Evolutionary conservation across 1,140 invertebrate species (phyloP).

Genomic region (Drosophila funebris): DNA sequence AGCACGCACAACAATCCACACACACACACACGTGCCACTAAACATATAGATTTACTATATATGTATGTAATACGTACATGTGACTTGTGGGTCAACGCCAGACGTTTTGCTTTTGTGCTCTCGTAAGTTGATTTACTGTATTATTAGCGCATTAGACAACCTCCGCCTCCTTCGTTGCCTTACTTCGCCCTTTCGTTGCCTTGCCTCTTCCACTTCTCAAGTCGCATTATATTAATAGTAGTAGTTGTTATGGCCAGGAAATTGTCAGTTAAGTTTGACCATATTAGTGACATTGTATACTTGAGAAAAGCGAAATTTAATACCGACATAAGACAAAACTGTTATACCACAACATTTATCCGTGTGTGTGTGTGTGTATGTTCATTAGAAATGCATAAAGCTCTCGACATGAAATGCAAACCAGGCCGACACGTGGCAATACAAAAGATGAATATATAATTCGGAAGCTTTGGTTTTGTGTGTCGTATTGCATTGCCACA

Average conservation of each 20-base stretch:
- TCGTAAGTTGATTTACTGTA: slow-evolving; percentile 43
- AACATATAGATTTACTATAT: neutral
- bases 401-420: slow-evolving; percentile 26
- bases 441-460: neutral
- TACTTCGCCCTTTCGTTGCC: neutral
- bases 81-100: slow-evolving; percentile 69
- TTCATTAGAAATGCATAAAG: slow-evolving; percentile 40
- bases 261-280: slow-evolving; percentile 27
- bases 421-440: slow-evolving; percentile 20
- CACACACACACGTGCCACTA: slow-evolving; percentile 13
- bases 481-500: neutral
- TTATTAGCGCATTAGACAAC: slow-evolving; percentile 37
- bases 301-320: slow-evolving; percentile 40
- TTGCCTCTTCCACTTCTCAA: neutral
- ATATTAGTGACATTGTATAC: slow-evolving; percentile 23
- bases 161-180: neutral
- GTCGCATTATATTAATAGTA: neutral
- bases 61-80: neutral
- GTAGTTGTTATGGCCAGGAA: slow-evolving; percentile 28
- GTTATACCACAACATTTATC: slow-evolving; percentile 28
- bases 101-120: slow-evolving; percentile 30
- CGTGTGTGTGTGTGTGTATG: neutral
- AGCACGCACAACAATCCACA: slow-evolving; percentile 37
- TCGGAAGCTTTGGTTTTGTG: neutral
- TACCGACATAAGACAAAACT: slow-evolving; percentile 35